Evolutionary conservation across 2,888 invertebrate genomes (phyloP), one percentile per base, ranked within the genome.

Genomic region (Drosophila rellima): DNA sequence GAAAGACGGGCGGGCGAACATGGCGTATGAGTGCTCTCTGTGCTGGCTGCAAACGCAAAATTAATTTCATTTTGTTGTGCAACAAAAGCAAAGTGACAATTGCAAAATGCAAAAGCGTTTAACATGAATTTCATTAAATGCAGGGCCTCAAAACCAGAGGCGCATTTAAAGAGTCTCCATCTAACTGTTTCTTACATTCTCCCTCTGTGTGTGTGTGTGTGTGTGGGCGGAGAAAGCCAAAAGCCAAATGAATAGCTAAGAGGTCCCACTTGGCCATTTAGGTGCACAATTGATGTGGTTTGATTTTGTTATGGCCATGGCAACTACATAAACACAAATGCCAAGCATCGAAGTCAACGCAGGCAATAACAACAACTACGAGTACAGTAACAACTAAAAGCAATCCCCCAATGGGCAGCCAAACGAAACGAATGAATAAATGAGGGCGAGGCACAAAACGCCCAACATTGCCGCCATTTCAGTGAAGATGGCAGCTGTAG

Each of bases 251-350:
- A 85, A 85, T 85, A 81, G 78, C 82, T 89, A 90, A 90, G 80
- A 80, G 85, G 78, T 90, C 87, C 87, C 90, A 85, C 75, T 90
- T 90, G 89, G 76, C 88, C 83, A 80, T 88, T 90, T 89, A 84
- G 81, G 74, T 74, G 78, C 80, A 88, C 85, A 85, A 90, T 90
- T 87, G 90, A 85, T 88, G 80, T 79, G 89, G 85, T 90, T 90
- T 90, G 90, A 88, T 90, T 88, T 82, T 75, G 78, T 87, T 85
- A 75, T 78, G 75, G 85, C 70, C 81, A 81, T 88, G 83, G 83
- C 84, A 74, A 80, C 88, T 64, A 74, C 78, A 88, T 72, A 83
- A 74, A 78, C 77, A 80, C 84, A 83, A 74, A 70, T 82, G 78
- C 77, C 82, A 71, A 73, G 65, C 70, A 71, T 48, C 57, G 59